These are phyloP conservation scores for Bos javanicus DNA, from an alignment of 2,113 vertebrate genomes.

Conservation along the genomic window DNA sequence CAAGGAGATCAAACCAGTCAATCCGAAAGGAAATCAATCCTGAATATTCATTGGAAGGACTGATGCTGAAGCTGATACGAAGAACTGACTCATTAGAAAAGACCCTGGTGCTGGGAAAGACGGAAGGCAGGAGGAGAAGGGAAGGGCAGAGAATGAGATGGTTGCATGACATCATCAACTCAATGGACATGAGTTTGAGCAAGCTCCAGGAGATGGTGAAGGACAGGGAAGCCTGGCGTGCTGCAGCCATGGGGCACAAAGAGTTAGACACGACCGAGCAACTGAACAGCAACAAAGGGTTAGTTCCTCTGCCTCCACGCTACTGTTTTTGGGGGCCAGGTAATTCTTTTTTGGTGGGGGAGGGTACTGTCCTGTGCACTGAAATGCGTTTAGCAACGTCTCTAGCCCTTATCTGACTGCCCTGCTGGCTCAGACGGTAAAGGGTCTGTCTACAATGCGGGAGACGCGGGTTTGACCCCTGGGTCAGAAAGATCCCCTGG, in stretches of 20 bases:
- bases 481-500: no score
- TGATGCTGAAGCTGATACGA: neutral
- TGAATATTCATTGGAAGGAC: neutral
- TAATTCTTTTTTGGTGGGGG: neutral
- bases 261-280: neutral
- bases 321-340: neutral
- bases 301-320: neutral
- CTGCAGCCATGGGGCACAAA: neutral
- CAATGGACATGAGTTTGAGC: neutral
- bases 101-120: neutral
- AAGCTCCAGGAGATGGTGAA: neutral
- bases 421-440: no score
- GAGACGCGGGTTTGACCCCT: no score
- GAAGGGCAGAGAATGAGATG: neutral
- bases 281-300: neutral
- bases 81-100: neutral
- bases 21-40: neutral
- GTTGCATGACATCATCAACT: neutral
- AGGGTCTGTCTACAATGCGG: no score
- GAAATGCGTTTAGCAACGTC: neutral
- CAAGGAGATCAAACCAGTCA: neutral
- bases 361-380: neutral
- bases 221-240: neutral
- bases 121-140: neutral
- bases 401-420: neutral